Percentiles rank a stretch among this genome's conserved stretches.
phyloP scores from a whole-genome alignment of 2,797 vertebrate species.

The Sebastes wilsoni region DNA sequence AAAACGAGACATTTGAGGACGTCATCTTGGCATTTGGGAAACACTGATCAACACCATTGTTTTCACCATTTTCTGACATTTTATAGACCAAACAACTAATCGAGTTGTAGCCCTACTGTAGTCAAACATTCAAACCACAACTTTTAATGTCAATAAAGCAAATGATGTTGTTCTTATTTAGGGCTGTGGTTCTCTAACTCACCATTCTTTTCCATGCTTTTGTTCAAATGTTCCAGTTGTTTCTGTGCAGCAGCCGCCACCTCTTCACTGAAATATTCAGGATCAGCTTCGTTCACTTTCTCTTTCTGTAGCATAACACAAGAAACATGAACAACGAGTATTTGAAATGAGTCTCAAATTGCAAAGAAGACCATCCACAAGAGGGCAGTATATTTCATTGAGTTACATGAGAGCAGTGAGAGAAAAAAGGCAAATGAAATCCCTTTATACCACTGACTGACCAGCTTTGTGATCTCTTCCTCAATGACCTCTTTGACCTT shows the following conservation, averaged over 20 bases:
- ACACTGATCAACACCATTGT: no score
- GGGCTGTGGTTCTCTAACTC: background rate
- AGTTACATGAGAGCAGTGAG: background rate
- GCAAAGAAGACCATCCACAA: conserved; percentile 2
- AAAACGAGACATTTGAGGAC: no score
- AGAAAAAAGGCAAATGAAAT: background rate
- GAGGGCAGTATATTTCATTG: conserved; percentile 17
- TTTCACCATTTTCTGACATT: no score
- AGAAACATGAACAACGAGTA: background rate
- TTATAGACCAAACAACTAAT: no score
- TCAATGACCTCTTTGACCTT: conserved; percentile 79
- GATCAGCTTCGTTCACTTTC: conserved; percentile 40
- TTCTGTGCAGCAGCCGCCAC: conserved; percentile 69
- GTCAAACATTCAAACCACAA: background rate
- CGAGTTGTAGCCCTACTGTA: no score
- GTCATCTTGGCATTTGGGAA: no score
- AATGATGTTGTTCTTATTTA: background rate
- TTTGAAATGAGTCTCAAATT: background rate
- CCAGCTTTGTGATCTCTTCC: conserved; percentile 87
- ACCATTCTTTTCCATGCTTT: conserved; percentile 87
- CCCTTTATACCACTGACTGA: conserved; percentile 80
- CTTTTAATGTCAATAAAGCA: background rate
- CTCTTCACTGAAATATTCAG: conserved; percentile 65
- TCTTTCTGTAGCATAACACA: conserved; percentile 56
- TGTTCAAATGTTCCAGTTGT: conserved; percentile 80